These are phyloP conservation scores for Pseudorhombus dupliciocellatus DNA, from an alignment of 2,113 vertebrate genomes.

Conservation along the genomic window DNA sequence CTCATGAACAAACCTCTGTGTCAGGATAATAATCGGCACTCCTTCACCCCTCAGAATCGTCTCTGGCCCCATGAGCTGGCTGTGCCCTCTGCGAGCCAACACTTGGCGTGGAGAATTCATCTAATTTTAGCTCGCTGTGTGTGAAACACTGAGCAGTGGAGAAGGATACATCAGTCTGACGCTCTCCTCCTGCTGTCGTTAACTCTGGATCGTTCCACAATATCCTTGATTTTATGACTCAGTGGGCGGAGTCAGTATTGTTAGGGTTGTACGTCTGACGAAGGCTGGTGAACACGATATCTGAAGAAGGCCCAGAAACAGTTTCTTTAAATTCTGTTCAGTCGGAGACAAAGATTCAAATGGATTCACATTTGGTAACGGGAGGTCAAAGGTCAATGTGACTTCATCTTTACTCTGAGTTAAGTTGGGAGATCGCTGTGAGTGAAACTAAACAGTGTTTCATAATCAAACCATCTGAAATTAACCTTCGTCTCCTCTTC, in stretches of 20 bases:
- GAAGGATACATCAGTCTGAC: slow-evolving; percentile 58
- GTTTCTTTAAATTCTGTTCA: too few species aligned
- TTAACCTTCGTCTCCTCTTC: slow-evolving; percentile 20
- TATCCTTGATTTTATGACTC: too few species aligned
- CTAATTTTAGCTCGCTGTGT: slow-evolving; percentile 67
- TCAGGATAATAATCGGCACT: slow-evolving; percentile 2
- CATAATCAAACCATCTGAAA: slow-evolving; percentile 8
- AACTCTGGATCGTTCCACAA: too few species aligned
- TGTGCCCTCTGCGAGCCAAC: slow-evolving; percentile 51
- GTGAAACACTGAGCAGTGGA: slow-evolving; percentile 41
- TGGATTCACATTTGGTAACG: too few species aligned
- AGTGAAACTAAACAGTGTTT: not conserved
- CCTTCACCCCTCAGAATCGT: slow-evolving; percentile 25
- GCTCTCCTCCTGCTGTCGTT: not conserved
- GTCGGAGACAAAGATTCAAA: too few species aligned
- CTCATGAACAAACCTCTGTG: not conserved
- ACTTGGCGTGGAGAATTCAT: slow-evolving; percentile 64
- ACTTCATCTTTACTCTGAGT: too few species aligned
- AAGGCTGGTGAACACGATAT: too few species aligned
- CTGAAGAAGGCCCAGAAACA: too few species aligned
- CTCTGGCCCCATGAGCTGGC: slow-evolving; percentile 42
- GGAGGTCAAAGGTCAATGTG: not conserved
- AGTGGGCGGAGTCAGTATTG: too few species aligned
- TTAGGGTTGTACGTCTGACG: too few species aligned
- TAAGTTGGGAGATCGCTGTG: not conserved